These are phyloP conservation scores for Halcyon malimbica DNA, from an alignment of 2,113 vertebrate genomes.

Conservation along the genomic window DNA sequence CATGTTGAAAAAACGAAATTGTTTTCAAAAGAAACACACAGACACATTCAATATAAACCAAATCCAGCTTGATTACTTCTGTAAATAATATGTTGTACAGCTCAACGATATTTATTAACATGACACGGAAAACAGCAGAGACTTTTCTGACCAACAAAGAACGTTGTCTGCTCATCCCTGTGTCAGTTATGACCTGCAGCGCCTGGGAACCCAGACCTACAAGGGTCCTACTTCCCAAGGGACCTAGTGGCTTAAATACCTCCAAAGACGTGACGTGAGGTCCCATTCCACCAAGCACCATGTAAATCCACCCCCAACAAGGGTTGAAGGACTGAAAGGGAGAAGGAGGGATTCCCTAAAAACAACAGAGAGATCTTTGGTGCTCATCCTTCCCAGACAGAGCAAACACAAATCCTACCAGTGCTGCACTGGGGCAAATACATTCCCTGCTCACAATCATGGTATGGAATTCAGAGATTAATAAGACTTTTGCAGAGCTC, in stretches of 20 bases:
- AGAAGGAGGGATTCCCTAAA: neutral
- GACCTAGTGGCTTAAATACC: neutral
- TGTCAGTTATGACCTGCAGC: neutral
- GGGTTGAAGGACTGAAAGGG: neutral
- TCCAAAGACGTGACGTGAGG: neutral
- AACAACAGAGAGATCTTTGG: neutral
- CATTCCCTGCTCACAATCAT: slow-evolving; percentile 34
- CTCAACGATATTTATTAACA: neutral
- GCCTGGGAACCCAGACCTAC: neutral
- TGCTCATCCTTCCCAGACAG: neutral
- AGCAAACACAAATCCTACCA: neutral
- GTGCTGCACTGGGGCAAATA: neutral
- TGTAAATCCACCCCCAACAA: neutral
- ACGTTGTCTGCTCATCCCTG: neutral
- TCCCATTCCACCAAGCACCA: neutral
- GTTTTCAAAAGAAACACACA: neutral
- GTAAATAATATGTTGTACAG: neutral
- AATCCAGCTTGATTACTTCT: neutral
- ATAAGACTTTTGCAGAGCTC: neutral
- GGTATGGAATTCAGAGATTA: neutral
- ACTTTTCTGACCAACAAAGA: neutral
- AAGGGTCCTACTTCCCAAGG: neutral
- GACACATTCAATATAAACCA: neutral
- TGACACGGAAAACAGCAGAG: neutral
- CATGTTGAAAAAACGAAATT: neutral